A percentile compares a stretch with the other conserved stretches of the same genome.
These are phyloP conservation scores for Pseudorhombus dupliciocellatus DNA, from an alignment of 2,113 vertebrate genomes.

Conservation along the genomic window DNA sequence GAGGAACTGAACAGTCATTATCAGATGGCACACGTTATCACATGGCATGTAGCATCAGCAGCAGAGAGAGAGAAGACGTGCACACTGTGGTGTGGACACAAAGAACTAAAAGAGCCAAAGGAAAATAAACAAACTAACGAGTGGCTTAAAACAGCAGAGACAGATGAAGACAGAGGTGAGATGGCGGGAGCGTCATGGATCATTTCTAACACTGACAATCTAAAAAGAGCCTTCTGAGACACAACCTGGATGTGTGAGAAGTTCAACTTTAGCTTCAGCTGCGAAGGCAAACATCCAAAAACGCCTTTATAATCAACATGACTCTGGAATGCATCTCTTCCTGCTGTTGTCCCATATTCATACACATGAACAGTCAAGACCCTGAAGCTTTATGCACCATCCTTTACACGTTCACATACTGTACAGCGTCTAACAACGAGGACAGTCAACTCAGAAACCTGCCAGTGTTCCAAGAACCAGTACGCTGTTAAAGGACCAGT, in stretches of 20 bases:
- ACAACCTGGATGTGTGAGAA: background rate
- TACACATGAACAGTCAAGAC: too few relatives aligned
- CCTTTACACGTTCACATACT: background rate
- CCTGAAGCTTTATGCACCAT: too few relatives aligned
- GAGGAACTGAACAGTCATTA: slow-evolving; percentile 70
- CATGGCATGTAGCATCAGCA: slow-evolving; percentile 66
- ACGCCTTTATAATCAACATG: background rate
- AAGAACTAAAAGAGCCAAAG: slow-evolving; percentile 17
- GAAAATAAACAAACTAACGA: slow-evolving; percentile 9
- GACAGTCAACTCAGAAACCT: background rate
- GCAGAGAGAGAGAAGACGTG: slow-evolving; percentile 48
- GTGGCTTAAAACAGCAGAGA: slow-evolving; percentile 36
- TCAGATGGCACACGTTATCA: slow-evolving; percentile 74
- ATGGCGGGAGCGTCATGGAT: slow-evolving; percentile 23
- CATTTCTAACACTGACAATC: slow-evolving; percentile 7
- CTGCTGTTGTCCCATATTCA: too few relatives aligned
- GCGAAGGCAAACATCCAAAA: background rate
- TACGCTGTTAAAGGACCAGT: background rate
- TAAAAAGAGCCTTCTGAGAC: slow-evolving; percentile 12
- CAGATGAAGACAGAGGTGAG: slow-evolving; percentile 8
- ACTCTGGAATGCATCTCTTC: too few relatives aligned
- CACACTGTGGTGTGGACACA: slow-evolving; percentile 45
- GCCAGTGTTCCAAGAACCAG: too few relatives aligned
- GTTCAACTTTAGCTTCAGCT: background rate
- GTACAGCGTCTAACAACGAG: background rate